Evolutionary conservation across 2,888 invertebrate genomes (phyloP).

Genomic region (Dynastes hyllus): DNA sequence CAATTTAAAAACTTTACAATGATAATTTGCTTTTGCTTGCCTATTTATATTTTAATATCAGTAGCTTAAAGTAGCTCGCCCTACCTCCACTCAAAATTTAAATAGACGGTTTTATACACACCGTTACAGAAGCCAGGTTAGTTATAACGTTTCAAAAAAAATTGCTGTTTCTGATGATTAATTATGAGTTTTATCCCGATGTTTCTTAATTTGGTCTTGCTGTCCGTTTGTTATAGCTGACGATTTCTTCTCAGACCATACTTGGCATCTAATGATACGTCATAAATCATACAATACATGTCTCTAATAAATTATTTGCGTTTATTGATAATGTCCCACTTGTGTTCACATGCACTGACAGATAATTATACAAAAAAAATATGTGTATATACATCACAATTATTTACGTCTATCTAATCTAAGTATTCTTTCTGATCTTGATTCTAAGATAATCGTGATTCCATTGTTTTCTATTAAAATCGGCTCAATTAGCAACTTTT

Average conservation of each 20-base stretch:
- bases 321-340: slow-evolving; percentile 8
- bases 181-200: slow-evolving; percentile 9
- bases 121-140: slow-evolving; percentile 29
- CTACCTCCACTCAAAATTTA: slow-evolving; percentile 40
- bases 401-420: slow-evolving; percentile 32
- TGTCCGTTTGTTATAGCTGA: slow-evolving; percentile 14
- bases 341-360: not conserved
- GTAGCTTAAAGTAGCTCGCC: slow-evolving; percentile 13
- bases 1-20: no score
- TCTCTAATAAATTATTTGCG: not conserved
- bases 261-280: slow-evolving; percentile 1
- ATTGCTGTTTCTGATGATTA: slow-evolving; percentile 9
- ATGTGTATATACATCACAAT: not conserved
- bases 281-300: not conserved
- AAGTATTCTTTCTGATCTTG: slow-evolving; percentile 1
- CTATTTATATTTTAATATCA: no score
- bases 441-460: not conserved
- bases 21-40: no score
- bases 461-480: slow-evolving; percentile 31
- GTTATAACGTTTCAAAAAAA: slow-evolving; percentile 23
- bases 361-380: no score
- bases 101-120: slow-evolving; percentile 36
- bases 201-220: slow-evolving; percentile 33
- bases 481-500: slow-evolving; percentile 5
- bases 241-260: not conserved